These are phyloP conservation scores for Drosophila siamana DNA, from an alignment of 2,888 invertebrate genomes.

Conservation along the genomic window DNA sequence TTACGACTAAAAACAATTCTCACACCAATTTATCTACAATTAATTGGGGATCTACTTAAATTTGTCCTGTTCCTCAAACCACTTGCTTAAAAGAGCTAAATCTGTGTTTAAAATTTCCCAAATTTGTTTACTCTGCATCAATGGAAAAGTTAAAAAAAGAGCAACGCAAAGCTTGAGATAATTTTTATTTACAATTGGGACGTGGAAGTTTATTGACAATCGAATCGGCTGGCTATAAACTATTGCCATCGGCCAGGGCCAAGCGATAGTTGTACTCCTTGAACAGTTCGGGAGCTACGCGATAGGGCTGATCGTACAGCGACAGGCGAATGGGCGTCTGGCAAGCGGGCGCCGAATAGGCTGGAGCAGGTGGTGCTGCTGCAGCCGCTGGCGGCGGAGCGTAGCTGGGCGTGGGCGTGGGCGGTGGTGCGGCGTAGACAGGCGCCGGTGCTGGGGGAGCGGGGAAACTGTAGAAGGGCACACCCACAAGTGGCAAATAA, in stretches of 20 bases:
- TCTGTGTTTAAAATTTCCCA: neutral
- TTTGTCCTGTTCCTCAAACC: too few relatives aligned
- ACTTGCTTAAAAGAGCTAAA: too few relatives aligned
- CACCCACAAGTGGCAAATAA: conserved; percentile 49
- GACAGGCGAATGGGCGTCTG: conserved; percentile 64
- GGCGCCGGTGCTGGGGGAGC: conserved; percentile 26
- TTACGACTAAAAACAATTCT: too few relatives aligned
- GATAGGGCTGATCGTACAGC: conserved; percentile 75
- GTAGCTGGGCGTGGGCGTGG: conserved; percentile 29
- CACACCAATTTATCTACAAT: too few relatives aligned
- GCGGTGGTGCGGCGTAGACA: conserved; percentile 19
- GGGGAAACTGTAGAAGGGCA: conserved; percentile 48
- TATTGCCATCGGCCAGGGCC: conserved; percentile 41
- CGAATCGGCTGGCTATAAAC: conserved; percentile 30
- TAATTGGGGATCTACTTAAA: too few relatives aligned
- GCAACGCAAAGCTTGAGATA: conserved; percentile 37
- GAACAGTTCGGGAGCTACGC: conserved; percentile 78
- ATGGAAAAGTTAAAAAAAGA: conserved; percentile 4
- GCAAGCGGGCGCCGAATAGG: conserved; percentile 36
- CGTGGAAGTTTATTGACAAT: conserved; percentile 9
- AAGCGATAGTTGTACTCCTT: conserved; percentile 69
- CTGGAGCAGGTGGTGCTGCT: conserved; percentile 11
- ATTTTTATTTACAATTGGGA: conserved; percentile 71
- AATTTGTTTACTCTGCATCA: neutral
- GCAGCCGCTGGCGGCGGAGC: conserved; percentile 5